These are phyloP conservation scores for Naso thynnoides DNA, from an alignment of 2,797 vertebrate genomes.

Conservation along the genomic window DNA sequence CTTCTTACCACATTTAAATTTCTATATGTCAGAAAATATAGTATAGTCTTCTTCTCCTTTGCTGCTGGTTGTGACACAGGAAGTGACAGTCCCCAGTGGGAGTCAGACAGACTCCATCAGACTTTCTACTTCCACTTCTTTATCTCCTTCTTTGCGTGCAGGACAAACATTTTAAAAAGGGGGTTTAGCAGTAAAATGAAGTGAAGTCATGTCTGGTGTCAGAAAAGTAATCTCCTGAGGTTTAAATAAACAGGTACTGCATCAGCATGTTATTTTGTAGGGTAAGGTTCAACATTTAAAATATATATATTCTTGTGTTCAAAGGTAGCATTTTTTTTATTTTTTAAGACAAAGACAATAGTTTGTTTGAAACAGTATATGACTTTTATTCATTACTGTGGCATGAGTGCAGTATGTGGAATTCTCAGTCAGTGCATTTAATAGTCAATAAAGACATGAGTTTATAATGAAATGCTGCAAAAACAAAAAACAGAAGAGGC, in stretches of 20 bases:
- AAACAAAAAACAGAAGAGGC: slow-evolving; percentile 33
- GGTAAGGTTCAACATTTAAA: too few species aligned
- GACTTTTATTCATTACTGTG: slow-evolving; percentile 77
- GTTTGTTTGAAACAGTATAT: slow-evolving; percentile 58
- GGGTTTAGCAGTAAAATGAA: not conserved
- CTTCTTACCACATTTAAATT: not conserved
- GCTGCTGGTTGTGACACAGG: slow-evolving; percentile 43
- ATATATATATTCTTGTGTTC: too few species aligned
- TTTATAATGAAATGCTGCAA: slow-evolving; percentile 51
- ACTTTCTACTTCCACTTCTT: slow-evolving; percentile 44
- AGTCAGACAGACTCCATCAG: not conserved
- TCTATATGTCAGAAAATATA: not conserved
- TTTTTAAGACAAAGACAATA: slow-evolving; percentile 27
- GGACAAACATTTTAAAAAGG: not conserved
- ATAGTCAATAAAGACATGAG: slow-evolving; percentile 45
- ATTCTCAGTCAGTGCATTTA: slow-evolving; percentile 76
- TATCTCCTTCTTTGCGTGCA: slow-evolving; percentile 11
- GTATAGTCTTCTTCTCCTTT: slow-evolving; percentile 38
- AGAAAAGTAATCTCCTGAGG: not conserved
- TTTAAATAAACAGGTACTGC: not conserved
- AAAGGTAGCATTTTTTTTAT: too few species aligned
- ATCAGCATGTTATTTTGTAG: too few species aligned
- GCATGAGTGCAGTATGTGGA: slow-evolving; percentile 64
- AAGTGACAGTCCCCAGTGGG: slow-evolving; percentile 30
- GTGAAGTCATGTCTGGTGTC: not conserved